phyloP scores from a whole-genome alignment of 2,797 vertebrate genomes.

The Coccyzus lansbergi region DNA sequence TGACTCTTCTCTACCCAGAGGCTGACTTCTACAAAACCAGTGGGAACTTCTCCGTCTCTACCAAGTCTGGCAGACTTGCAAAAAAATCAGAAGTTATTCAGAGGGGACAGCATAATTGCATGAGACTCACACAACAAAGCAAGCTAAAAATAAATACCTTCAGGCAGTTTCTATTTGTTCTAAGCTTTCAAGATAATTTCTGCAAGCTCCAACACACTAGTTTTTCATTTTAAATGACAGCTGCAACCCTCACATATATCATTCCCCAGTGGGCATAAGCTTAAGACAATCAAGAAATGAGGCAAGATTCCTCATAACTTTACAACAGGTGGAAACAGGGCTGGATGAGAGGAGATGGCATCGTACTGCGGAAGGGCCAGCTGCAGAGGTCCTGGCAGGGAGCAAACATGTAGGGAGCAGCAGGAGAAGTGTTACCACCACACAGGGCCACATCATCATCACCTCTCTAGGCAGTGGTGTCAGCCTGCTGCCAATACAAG shows the following conservation, averaged over 20 bases:
- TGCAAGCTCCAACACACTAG: neutral
- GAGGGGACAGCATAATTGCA: accelerated
- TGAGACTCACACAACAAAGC: neutral
- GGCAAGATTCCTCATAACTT: neutral
- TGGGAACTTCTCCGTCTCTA: neutral
- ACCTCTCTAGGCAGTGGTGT: neutral
- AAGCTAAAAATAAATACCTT: neutral
- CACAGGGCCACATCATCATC: too few species aligned
- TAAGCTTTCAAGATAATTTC: neutral
- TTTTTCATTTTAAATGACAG: neutral
- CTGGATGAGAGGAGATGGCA: neutral
- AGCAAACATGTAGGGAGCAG: too few species aligned
- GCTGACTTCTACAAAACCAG: neutral
- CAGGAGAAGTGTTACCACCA: too few species aligned
- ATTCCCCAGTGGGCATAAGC: neutral
- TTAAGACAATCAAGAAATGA: neutral
- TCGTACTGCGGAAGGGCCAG: neutral
- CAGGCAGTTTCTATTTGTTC: neutral
- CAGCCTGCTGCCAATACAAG: accelerated
- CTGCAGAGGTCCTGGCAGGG: too few species aligned
- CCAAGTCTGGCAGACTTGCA: neutral
- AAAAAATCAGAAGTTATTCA: neutral
- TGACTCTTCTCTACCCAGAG: accelerated
- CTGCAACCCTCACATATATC: neutral
- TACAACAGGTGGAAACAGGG: neutral